Evolutionary conservation across 53 echinoderm and acorn worm species (phyloP).

Genomic region (Holothuria leucospilota): DNA sequence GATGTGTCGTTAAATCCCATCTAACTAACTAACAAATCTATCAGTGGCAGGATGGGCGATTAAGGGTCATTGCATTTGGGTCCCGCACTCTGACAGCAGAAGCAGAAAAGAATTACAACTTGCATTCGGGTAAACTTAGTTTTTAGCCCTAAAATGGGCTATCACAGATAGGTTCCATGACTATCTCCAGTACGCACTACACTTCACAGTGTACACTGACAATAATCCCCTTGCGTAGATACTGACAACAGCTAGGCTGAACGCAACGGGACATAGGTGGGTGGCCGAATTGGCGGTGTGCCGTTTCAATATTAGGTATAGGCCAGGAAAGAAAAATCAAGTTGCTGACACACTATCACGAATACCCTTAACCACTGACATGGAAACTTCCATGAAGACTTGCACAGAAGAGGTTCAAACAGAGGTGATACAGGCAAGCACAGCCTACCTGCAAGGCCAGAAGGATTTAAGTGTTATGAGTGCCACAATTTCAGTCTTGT

Average conservation of each 20-base stretch:
- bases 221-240: slow-evolving; percentile 62
- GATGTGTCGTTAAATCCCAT: too few relatives aligned
- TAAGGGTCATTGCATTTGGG: too few relatives aligned
- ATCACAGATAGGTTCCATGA: slow-evolving; percentile 59
- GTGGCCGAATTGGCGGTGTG: slow-evolving; percentile 64
- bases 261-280: slow-evolving; percentile 69
- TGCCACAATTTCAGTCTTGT: not conserved
- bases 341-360: slow-evolving; percentile 28
- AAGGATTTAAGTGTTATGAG: not conserved
- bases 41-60: too few relatives aligned
- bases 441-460: not conserved
- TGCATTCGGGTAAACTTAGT: too few relatives aligned
- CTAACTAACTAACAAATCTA: too few relatives aligned
- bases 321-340: slow-evolving; percentile 14
- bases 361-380: too few relatives aligned
- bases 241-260: slow-evolving; percentile 61
- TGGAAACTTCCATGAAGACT: not conserved
- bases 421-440: not conserved
- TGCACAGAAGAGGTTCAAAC: not conserved
- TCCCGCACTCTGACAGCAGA: too few relatives aligned
- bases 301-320: slow-evolving; percentile 57
- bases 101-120: too few relatives aligned
- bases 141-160: slow-evolving; percentile 73
- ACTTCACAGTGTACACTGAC: slow-evolving; percentile 73
- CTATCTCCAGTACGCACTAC: slow-evolving; percentile 63